phyloP scores from a whole-genome alignment of 2,888 invertebrate genomes.

The Hypercompe scribonia region DNA sequence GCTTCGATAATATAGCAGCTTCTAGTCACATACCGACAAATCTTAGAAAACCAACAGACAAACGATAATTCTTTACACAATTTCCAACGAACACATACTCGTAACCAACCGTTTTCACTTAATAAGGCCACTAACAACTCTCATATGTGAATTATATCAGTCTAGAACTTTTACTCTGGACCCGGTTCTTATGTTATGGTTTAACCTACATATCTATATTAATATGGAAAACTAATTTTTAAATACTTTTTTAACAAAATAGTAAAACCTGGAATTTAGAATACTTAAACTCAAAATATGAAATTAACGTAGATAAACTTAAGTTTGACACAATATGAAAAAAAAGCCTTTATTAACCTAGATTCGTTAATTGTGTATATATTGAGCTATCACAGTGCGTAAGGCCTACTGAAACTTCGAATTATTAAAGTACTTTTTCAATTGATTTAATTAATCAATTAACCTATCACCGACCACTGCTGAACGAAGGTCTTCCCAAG shows the following conservation, averaged over 20 bases:
- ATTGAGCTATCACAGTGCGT: too few species aligned
- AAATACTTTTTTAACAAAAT: neutral
- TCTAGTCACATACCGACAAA: conserved; percentile 32
- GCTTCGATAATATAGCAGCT: conserved; percentile 16
- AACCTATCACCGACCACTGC: too few species aligned
- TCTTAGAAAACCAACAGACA: conserved; percentile 38
- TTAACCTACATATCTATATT: neutral
- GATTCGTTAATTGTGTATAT: too few species aligned
- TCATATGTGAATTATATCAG: conserved; percentile 51
- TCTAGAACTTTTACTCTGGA: conserved; percentile 47
- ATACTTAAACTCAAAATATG: too few species aligned
- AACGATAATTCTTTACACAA: conserved; percentile 53
- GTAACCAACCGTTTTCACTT: conserved; percentile 60
- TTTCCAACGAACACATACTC: conserved; percentile 58
- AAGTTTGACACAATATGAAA: too few species aligned
- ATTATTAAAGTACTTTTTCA: too few species aligned
- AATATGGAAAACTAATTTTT: neutral
- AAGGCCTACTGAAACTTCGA: too few species aligned
- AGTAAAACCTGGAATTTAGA: neutral
- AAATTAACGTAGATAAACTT: too few species aligned
- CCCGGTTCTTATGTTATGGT: neutral
- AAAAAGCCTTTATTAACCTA: too few species aligned
- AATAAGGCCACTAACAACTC: conserved; percentile 59
- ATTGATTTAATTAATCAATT: too few species aligned
- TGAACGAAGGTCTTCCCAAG: too few species aligned